These are phyloP conservation scores for Ctenosaura bakeri DNA, from an alignment of 2,797 vertebrate genomes.

Conservation along the genomic window DNA sequence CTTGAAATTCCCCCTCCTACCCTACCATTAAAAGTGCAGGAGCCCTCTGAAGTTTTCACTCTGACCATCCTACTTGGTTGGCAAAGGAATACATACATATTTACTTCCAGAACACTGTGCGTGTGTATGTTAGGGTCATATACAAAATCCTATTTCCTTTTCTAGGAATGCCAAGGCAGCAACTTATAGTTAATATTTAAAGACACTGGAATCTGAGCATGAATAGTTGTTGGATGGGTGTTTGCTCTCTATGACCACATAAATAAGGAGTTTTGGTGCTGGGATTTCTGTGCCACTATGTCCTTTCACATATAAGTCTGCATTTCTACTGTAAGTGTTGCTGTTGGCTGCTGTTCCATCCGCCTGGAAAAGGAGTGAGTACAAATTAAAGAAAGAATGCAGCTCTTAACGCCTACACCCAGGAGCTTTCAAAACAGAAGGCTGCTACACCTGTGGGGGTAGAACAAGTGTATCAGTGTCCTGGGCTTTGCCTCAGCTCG, in stretches of 20 bases:
- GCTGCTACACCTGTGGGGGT: constrained; percentile 95
- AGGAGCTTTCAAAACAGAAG: constrained; percentile 83
- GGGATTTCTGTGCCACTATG: constrained; percentile 48
- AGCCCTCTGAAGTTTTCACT: too few relatives aligned
- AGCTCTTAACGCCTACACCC: constrained; percentile 80
- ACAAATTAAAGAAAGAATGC: constrained; percentile 83
- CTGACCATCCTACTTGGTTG: neutral
- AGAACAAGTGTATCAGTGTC: constrained; percentile 99
- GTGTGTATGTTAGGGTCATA: neutral
- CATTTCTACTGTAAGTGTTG: constrained; percentile 52
- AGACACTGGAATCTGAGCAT: neutral
- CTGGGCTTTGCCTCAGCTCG: constrained; percentile 88
- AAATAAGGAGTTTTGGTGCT: constrained; percentile 34
- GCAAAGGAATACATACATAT: neutral
- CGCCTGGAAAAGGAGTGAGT: constrained; percentile 70
- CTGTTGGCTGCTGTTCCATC: constrained; percentile 69
- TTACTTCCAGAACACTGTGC: neutral
- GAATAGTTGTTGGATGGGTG: neutral
- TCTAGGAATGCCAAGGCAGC: neutral
- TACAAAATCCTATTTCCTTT: neutral
- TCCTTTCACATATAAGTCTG: constrained; percentile 30
- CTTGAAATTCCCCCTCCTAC: too few relatives aligned
- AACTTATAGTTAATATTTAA: constrained; percentile 1
- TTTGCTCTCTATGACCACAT: neutral
- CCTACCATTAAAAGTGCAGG: too few relatives aligned